Evolutionary conservation across 2,113 vertebrate genomes (phyloP).

Genomic region (Rhizomys pruinosus): DNA sequence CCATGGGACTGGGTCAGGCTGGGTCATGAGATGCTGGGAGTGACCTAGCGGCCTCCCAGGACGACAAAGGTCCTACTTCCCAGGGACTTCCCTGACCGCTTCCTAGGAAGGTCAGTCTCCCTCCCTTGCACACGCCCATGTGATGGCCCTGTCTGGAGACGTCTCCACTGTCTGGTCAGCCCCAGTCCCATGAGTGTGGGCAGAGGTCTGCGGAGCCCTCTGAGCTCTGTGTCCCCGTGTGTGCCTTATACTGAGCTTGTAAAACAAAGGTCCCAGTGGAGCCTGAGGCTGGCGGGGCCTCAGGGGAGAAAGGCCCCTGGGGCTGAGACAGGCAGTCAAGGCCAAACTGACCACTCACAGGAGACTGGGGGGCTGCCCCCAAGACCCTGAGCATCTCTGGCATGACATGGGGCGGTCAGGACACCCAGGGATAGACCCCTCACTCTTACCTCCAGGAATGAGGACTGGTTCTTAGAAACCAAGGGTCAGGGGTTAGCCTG

Average conservation of each 20-base stretch:
- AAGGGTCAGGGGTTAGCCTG: background rate
- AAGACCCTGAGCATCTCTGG: background rate
- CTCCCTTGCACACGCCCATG: background rate
- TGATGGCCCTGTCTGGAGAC: background rate
- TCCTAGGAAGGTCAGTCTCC: background rate
- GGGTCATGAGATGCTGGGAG: background rate
- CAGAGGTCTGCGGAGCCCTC: background rate
- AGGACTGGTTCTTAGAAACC: background rate
- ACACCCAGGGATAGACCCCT: background rate
- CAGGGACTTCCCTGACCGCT: no score
- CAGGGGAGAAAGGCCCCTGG: background rate
- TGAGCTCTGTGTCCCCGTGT: background rate
- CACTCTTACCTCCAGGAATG: no score
- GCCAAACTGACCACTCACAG: fast-evolving
- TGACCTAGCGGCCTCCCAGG: background rate
- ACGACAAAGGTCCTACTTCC: fast-evolving
- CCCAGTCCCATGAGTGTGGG: background rate
- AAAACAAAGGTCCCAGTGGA: no score
- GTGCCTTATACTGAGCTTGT: background rate
- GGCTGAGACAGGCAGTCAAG: background rate
- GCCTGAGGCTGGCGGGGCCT: fast-evolving
- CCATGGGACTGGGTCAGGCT: fast-evolving
- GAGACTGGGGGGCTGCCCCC: background rate
- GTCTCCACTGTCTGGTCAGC: background rate
- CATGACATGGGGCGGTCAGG: background rate